Percentiles rank a stretch among this genome's conserved stretches.
phyloP scores from a whole-genome alignment of 1,140 invertebrate genomes.

The Penaeus chinensis region DNA sequence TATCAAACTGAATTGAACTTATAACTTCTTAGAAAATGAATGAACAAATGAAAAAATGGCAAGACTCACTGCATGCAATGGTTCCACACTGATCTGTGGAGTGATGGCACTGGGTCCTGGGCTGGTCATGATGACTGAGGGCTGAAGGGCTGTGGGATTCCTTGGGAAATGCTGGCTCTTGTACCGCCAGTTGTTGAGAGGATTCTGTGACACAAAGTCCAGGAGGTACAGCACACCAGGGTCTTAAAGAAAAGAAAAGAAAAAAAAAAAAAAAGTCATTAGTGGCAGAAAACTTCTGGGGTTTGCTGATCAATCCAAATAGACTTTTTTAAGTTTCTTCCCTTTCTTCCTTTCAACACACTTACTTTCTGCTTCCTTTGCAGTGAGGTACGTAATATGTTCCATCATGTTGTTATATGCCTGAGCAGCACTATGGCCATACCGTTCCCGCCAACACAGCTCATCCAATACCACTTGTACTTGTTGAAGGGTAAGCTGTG shows the following conservation, averaged over 20 bases:
- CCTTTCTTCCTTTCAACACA: background rate
- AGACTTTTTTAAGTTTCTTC: background rate
- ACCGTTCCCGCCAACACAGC: constrained; percentile 74
- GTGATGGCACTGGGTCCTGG: constrained; percentile 28
- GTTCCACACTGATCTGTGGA: constrained; percentile 25
- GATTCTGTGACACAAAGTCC: constrained; percentile 56
- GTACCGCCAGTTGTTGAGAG: constrained; percentile 57
- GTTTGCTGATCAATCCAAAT: background rate
- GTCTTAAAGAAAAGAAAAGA: constrained; percentile 28
- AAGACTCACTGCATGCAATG: constrained; percentile 2
- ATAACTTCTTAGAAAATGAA: no score
- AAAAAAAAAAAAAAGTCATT: background rate
- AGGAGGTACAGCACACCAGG: constrained; percentile 57
- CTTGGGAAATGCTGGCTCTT: constrained; percentile 46
- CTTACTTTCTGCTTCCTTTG: constrained; percentile 61
- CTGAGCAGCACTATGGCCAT: constrained; percentile 77
- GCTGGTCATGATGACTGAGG: constrained; percentile 41
- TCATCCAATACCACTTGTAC: constrained; percentile 92
- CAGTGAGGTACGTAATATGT: constrained; percentile 78
- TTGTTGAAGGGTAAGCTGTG: constrained; percentile 82
- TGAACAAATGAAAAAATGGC: no score
- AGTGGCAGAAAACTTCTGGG: background rate
- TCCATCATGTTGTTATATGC: constrained; percentile 84
- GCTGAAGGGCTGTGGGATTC: constrained; percentile 34
- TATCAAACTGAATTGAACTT: no score